Evolutionary conservation across 2,113 vertebrate genomes (phyloP), one percentile per base, ranked within the genome.

Genomic region (Cyphomyrus discorhynchus): DNA sequence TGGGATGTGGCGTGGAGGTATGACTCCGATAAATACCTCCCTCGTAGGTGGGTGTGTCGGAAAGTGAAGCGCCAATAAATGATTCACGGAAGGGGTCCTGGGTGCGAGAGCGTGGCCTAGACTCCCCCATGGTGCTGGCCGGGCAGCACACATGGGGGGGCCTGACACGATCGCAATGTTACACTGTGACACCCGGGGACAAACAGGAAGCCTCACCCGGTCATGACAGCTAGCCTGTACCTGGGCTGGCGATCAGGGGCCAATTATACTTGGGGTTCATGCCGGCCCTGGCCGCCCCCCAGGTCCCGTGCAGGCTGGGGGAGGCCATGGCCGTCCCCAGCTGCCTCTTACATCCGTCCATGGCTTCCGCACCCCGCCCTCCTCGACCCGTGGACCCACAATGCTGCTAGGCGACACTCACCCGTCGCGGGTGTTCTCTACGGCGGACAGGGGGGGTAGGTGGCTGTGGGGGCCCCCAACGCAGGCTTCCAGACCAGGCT

Each of bases 381-480:
- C 17, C 77, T 7, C 5, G 31, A 35, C 10, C 84, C 24, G 5
- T 17, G 39, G 66, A 35, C 39, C 5, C 35, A 35, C n/a, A 46
- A 45, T 35, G 47, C 56, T 52, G 86, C 66, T 35, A 21, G 66
- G 27, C 27, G 39, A 49, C 83, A 95, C 98, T 46, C 96, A 99
- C 98, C 98, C 96, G 0, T 99, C 97, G 93, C 96, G 96, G 42
- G 96, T 66, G 89, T 94, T 93, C 53, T 98, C 97, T 42, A 96
- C 93, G 2, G 92, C 91, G 0, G 96, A 93, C 95, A 98, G 89
- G 0, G 97, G 97, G 5, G 97, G 96, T 93, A 97, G 96, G 87
- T 98, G 97, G 89, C 95, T 95, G 0, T 97, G 98, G 70, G 97
- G 94, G 91, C 96, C 96, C 93, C 95, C 53, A n/a, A 97, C 94